Evolutionary conservation across 2,888 invertebrate genomes (phyloP), one percentile per base, ranked within the genome.

Genomic region (Amblyjoppa proteus): DNA sequence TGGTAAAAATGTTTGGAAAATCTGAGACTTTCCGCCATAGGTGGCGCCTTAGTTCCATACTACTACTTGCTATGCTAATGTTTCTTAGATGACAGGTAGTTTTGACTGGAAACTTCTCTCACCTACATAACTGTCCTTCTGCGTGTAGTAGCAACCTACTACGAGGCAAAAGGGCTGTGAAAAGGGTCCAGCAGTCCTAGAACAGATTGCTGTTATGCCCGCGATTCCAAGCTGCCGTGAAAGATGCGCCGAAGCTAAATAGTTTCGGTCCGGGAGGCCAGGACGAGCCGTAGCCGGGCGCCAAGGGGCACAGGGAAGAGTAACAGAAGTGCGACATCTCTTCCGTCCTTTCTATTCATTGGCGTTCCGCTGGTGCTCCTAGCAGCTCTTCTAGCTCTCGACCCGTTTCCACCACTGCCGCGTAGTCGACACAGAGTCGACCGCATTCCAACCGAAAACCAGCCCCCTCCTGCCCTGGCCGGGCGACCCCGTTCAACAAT

Each of bases 401-500:
- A 84, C 84, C 84, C 73, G 84, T 76, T 84, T 84, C 71, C 84
- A 81, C 80, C 20, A 81, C 76, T 77, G 80, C 80, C 66, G 84
- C 80, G 80, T 53, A 41, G 84, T 73, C 80, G 80, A 81, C 84
- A 84, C 80, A 77, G 80, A 81, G 84, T 84, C 84, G 80, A 81
- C 84, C 84, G 84, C 84, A 84, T 84, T 84, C 84, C 80, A 76
- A 81, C 84, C 84, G 76, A 84, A 84, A 84, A 84, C 61, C 34
- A 64, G 16, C 61, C 70, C 74, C 56, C 58, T 73, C 49, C 70
- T 45, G 31, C 34, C 70, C 41, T 77, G 45, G 77, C 74, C 69
- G 74, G 69, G 76, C 80, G 84, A 81, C 80, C 80, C 76, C 80
- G 73, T 84, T 81, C 80, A 84, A 84, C 84, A 84, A 84, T 84